phyloP scores from a whole-genome alignment of 1,140 invertebrate species.

The Coenobita brevimanus region DNA sequence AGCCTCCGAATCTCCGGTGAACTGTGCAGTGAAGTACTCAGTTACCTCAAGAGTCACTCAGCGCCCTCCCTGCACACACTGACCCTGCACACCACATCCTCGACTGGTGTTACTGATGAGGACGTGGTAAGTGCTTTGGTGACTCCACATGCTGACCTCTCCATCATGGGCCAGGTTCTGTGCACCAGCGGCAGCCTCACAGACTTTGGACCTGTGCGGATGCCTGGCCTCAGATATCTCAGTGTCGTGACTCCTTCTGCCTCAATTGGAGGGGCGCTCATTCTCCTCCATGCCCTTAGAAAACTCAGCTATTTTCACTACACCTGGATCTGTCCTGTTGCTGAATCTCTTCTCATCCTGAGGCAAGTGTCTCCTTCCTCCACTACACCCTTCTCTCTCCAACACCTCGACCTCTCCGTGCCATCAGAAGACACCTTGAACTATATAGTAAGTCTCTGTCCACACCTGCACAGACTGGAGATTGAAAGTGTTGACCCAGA shows the following conservation, averaged over 20 bases:
- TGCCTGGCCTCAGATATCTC: background rate
- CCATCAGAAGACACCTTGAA: background rate
- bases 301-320: constrained; percentile 1
- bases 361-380: background rate
- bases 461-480: background rate
- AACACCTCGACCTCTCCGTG: constrained; percentile 6
- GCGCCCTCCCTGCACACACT: background rate
- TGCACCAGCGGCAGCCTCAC: background rate
- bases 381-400: constrained; percentile 1
- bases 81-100: background rate
- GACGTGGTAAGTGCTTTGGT: background rate
- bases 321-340: constrained; percentile 10
- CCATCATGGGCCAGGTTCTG: background rate
- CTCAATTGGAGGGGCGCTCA: background rate
- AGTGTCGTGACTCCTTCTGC: background rate
- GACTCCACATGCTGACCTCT: background rate
- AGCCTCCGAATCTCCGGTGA: background rate
- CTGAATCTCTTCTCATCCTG: background rate
- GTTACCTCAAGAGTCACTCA: background rate
- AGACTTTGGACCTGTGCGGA: background rate
- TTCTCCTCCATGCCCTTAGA: background rate
- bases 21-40: background rate
- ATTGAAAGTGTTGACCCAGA: background rate
- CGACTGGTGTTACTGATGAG: background rate
- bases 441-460: background rate